Conservation (phyloP, 2,888 invertebrate genomes). For the Cylloceria caligata region DNA sequence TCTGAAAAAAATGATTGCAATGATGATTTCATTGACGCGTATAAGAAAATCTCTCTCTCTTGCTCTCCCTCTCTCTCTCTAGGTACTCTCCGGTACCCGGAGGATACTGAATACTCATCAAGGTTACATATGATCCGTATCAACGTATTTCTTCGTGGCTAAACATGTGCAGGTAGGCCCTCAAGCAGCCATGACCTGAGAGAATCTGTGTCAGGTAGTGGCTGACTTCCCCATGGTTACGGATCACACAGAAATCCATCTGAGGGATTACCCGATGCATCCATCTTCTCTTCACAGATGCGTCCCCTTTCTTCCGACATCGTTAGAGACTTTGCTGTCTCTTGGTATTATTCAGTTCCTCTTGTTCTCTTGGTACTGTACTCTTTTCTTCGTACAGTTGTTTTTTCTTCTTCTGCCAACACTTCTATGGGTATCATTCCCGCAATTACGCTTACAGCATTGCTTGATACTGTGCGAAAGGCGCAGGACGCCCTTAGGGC, state of each 20-base stretch:
- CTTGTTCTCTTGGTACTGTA: background rate
- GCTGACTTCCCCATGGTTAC: background rate
- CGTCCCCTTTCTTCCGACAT: background rate
- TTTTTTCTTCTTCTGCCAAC: background rate
- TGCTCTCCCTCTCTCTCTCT: background rate
- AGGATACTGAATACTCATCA: too few relatives aligned
- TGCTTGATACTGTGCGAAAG: too few relatives aligned
- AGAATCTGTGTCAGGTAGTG: slow-evolving; percentile 1
- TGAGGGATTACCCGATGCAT: background rate
- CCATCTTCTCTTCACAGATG: background rate
- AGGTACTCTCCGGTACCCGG: too few relatives aligned
- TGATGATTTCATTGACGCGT: background rate
- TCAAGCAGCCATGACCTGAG: slow-evolving; percentile 10
- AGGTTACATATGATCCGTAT: too few relatives aligned
- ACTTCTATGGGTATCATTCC: slow-evolving; percentile 10
- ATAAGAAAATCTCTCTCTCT: background rate
- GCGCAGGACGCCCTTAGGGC: too few relatives aligned
- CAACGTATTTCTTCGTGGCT: too few relatives aligned
- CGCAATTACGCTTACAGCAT: slow-evolving; percentile 40
- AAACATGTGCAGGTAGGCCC: background rate
- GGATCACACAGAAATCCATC: background rate
- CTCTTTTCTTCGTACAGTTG: background rate
- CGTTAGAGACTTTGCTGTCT: background rate
- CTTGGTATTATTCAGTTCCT: background rate
- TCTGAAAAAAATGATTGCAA: background rate